Conservation (phyloP, 35 echinoderm and acorn worm species). For the Apostichopus parvimensis region DNA sequence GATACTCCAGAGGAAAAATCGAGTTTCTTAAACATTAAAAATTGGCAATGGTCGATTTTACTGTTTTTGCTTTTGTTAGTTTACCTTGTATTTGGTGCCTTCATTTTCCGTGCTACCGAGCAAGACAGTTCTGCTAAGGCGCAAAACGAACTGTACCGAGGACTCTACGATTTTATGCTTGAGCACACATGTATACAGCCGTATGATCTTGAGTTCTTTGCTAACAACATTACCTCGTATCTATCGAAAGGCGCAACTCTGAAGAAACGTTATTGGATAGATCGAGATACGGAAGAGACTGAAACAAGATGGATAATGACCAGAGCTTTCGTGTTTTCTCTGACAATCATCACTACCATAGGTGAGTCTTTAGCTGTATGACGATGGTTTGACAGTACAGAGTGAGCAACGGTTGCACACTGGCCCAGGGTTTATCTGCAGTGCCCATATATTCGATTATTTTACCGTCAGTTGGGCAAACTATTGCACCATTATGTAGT, state of each 20-base stretch:
- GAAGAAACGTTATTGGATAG: conserved; percentile 29
- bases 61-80: background rate
- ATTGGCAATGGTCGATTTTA: conserved; percentile 22
- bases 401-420: no score
- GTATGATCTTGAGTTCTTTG: background rate
- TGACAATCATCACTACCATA: conserved; percentile 37
- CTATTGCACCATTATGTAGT: no score
- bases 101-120: conserved; percentile 30
- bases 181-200: background rate
- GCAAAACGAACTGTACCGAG: background rate
- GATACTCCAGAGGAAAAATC: background rate
- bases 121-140: background rate
- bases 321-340: conserved; percentile 13
- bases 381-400: no score
- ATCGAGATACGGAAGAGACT: background rate
- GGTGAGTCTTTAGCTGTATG: background rate
- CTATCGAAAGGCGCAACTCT: background rate
- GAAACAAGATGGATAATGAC: conserved; percentile 26
- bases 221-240: background rate
- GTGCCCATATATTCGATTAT: no score
- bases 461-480: no score
- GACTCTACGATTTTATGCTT: background rate
- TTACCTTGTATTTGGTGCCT: background rate
- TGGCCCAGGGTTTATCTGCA: no score
- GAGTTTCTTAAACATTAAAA: background rate